phyloP scores from a whole-genome alignment of 2,797 vertebrate genomes.

The Anguilla obscura region DNA sequence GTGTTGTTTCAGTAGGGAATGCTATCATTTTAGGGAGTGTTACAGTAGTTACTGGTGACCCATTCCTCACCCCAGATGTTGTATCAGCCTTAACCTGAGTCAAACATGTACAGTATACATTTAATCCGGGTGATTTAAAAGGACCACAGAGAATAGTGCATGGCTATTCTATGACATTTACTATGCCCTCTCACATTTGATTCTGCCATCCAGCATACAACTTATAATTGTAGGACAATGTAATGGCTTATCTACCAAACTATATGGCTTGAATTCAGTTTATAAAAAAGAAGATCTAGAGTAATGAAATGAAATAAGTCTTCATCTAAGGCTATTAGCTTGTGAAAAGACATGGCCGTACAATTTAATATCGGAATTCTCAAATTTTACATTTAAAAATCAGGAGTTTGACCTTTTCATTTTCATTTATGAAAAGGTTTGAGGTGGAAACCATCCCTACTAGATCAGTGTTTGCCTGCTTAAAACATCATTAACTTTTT shows the following conservation, averaged over 20 bases:
- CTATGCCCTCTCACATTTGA: background rate
- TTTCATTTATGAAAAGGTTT: background rate
- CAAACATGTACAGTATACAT: background rate
- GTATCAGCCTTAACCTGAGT: background rate
- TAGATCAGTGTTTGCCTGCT: background rate
- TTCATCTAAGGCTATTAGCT: background rate
- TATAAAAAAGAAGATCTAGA: background rate
- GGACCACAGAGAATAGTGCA: background rate
- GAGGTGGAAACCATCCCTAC: background rate
- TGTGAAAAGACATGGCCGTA: background rate
- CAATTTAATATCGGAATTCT: background rate
- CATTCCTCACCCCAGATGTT: background rate
- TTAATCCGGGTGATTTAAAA: background rate
- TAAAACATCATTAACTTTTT: background rate
- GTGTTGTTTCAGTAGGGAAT: constrained; percentile 36
- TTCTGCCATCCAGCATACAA: background rate
- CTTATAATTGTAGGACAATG: background rate
- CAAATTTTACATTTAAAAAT: background rate
- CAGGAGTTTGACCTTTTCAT: background rate
- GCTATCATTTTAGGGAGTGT: constrained; percentile 6
- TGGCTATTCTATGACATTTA: background rate
- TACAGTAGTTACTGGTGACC: background rate
- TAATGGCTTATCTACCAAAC: background rate
- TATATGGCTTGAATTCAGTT: background rate
- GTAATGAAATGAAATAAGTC: background rate